A percentile compares a stretch with the other conserved stretches of the same genome.
Conservation (phyloP, 2,888 invertebrate species). For the Mermis nigrescens region DNA sequence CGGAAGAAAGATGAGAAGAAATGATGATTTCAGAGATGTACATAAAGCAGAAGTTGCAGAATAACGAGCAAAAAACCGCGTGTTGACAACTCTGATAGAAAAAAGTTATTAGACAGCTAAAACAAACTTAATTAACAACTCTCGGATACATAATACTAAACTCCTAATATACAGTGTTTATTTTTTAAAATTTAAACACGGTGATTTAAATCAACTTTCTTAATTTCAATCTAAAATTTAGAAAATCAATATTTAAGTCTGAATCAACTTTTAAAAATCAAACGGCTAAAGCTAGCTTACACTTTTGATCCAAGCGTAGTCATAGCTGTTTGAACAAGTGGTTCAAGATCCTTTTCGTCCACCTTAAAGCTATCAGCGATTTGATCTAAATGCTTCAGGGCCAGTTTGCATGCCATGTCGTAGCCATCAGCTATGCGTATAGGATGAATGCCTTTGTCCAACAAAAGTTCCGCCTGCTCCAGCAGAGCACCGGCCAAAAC, state of each 20-base stretch:
- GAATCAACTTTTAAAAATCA: constrained; percentile 42
- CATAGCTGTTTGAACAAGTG: constrained; percentile 81
- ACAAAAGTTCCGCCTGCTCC: constrained; percentile 72
- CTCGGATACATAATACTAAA: too few relatives aligned
- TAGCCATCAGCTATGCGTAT: constrained; percentile 96
- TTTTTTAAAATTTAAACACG: neutral
- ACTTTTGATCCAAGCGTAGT: constrained; percentile 96
- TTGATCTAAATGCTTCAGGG: constrained; percentile 60
- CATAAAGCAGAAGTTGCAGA: too few relatives aligned
- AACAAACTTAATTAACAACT: too few relatives aligned
- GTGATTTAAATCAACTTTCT: neutral
- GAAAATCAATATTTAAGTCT: constrained; percentile 37
- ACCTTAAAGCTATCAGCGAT: constrained; percentile 77
- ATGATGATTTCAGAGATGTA: too few relatives aligned
- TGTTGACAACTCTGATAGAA: too few relatives aligned
- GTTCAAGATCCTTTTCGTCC: constrained; percentile 58
- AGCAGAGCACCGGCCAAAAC: constrained; percentile 65
- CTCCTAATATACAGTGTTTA: neutral
- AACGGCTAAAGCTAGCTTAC: constrained; percentile 34
- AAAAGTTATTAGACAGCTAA: too few relatives aligned
- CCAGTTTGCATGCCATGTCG: constrained; percentile 78
- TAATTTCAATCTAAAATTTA: neutral
- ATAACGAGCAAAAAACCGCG: too few relatives aligned
- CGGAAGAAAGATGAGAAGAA: too few relatives aligned
- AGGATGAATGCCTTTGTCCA: constrained; percentile 94